Evolutionary conservation across 2,797 vertebrate genomes (phyloP), one percentile per base, ranked within the genome.

Genomic region (Chelonia mydas): DNA sequence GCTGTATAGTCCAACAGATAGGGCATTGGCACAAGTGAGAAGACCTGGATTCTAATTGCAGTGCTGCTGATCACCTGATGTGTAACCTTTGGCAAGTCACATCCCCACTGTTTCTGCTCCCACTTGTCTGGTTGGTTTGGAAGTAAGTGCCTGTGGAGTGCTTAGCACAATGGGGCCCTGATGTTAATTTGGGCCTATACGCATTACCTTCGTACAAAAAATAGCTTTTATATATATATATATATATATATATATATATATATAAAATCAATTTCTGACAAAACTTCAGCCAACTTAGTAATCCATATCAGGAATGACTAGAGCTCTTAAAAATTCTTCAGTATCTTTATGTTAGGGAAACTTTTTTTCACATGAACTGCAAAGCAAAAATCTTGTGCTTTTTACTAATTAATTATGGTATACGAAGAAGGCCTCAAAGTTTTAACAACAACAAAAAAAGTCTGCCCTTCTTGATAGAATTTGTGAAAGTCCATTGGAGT

Each of bases 101-200:
- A 28, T 59, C 2, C 53, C 53, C 8, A 2, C 7, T 47, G 54
- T 54, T 41, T 37, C 25, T 51, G 1, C 74, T 50, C 10, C 0
- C 25, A 47, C 15, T 61, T 47, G 93, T 77, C 1, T 54, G 9
- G 84, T 82, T 93, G 41, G 82, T 11, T 95, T 93, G 3, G 28
- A 86, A 0, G 31, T 50, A n/a, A n/a, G 3, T 27, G 7, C 90
- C 87, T 47, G 5, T 51, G 11, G 6, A 28, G 2, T 27, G 41
- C 49, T n/a, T 50, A 27, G 33, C 0, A 2, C 37, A 23, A 2
- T 2, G 33, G n/a, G n/a, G n/a, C n/a, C n/a, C n/a, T n/a, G n/a
- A n/a, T n/a, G n/a, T n/a, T n/a, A n/a, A n/a, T 5, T 78, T 82
- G 31, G 23, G 54, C 10, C 21, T 49, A 23, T 33, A 37, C 17